A percentile compares a stretch with the other conserved stretches of the same genome.
Evolutionary conservation across 2,888 invertebrate species (phyloP).

Genomic region (Drymonia ruficornis): DNA sequence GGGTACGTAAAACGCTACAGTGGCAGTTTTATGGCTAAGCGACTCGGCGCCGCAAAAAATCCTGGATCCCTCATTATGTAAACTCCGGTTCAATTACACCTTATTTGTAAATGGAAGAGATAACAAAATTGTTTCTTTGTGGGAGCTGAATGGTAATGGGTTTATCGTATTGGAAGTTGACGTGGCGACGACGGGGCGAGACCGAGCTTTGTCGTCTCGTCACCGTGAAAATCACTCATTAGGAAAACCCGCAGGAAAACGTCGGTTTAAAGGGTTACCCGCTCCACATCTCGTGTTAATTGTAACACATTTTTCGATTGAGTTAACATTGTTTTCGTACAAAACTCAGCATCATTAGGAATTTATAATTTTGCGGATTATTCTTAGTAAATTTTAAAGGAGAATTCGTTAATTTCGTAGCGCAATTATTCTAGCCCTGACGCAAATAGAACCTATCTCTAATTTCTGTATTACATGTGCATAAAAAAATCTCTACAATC

Average conservation of each 20-base stretch:
- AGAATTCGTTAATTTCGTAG: too few species aligned
- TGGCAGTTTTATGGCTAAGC: too few species aligned
- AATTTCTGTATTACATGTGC: too few species aligned
- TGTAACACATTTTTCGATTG: slow-evolving; percentile 57
- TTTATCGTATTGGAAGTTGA: slow-evolving; percentile 67
- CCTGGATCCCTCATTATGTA: too few species aligned
- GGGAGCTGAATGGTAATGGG: background rate
- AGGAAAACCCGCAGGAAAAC: slow-evolving; percentile 66
- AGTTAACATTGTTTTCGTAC: slow-evolving; percentile 35
- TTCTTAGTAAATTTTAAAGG: too few species aligned
- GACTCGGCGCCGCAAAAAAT: too few species aligned
- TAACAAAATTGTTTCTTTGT: background rate
- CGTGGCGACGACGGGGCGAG: slow-evolving; percentile 54
- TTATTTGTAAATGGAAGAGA: background rate
- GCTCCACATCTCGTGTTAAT: slow-evolving; percentile 54
- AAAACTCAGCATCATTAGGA: background rate
- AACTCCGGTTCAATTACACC: too few species aligned
- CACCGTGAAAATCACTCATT: slow-evolving; percentile 67
- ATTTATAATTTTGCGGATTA: too few species aligned
- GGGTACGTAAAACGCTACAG: too few species aligned
- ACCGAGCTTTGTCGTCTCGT: slow-evolving; percentile 50
- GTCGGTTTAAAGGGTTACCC: slow-evolving; percentile 58
- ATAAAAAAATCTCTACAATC: too few species aligned
- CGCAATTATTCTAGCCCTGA: too few species aligned
- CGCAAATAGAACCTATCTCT: too few species aligned